A percentile compares a stretch with the other conserved stretches of the same genome.
These are phyloP conservation scores for Jaculus jaculus DNA, from an alignment of 2,113 vertebrate genomes.

Conservation along the genomic window DNA sequence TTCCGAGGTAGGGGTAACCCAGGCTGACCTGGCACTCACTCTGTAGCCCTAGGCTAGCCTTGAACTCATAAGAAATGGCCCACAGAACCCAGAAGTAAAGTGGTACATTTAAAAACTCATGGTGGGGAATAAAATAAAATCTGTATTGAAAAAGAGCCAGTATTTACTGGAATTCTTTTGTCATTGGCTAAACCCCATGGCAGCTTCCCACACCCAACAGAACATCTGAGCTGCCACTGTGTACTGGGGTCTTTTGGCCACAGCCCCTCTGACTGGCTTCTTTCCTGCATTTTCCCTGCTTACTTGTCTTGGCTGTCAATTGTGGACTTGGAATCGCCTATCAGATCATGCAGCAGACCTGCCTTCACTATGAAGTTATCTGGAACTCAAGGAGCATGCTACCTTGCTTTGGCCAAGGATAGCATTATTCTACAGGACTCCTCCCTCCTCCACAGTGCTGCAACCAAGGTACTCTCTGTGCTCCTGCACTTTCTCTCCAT, in stretches of 20 bases:
- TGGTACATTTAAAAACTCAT: conserved; percentile 25
- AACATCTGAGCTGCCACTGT: neutral
- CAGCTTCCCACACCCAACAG: neutral
- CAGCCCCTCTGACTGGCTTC: neutral
- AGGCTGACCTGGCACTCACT: no score
- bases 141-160: neutral
- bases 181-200: neutral
- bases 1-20: no score
- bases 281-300: conserved; percentile 7
- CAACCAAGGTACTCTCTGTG: neutral
- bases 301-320: neutral
- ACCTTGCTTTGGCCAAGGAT: neutral
- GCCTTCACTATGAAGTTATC: conserved; percentile 9
- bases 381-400: neutral
- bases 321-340: neutral
- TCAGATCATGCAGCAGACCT: neutral
- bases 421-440: neutral
- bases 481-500: neutral
- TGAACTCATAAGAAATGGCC: conserved; percentile 39
- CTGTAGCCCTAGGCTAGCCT: no score
- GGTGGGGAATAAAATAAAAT: neutral
- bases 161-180: conserved; percentile 26
- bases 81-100: conserved; percentile 10
- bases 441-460: neutral
- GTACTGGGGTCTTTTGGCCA: neutral